Percentiles rank a stretch among this genome's conserved stretches.
Evolutionary conservation across 2,797 vertebrate species (phyloP).

Genomic region (Melanogrammus aeglefinus): DNA sequence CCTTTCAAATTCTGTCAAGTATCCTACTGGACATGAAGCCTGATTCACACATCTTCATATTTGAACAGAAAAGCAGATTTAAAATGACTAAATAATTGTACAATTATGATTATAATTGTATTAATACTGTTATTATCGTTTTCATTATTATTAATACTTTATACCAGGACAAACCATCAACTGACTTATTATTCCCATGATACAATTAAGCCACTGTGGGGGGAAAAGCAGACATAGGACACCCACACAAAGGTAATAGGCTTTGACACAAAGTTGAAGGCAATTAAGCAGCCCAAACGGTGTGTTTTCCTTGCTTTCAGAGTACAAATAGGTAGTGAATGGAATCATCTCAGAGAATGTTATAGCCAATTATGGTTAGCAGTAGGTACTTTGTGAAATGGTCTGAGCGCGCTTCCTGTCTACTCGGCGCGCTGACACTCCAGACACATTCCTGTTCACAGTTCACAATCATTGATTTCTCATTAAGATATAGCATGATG

Average conservation of each 20-base stretch:
- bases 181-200: background rate
- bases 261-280: slow-evolving; percentile 47
- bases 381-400: slow-evolving; percentile 51
- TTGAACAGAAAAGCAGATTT: background rate
- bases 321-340: slow-evolving; percentile 57
- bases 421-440: slow-evolving; percentile 37
- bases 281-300: slow-evolving; percentile 50
- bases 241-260: slow-evolving; percentile 15
- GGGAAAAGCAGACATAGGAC: background rate
- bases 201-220: background rate
- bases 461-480: slow-evolving; percentile 12
- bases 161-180: background rate
- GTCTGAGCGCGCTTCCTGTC: slow-evolving; percentile 47
- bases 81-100: background rate
- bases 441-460: slow-evolving; percentile 49
- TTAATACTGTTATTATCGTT: no score
- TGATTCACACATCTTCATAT: background rate
- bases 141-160: no score
- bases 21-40: no score
- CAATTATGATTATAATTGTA: no score
- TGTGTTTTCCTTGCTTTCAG: slow-evolving; percentile 48
- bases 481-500: slow-evolving; percentile 40
- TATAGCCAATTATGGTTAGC: slow-evolving; percentile 39
- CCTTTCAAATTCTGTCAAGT: no score
- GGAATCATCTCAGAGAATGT: slow-evolving; percentile 63